Conservation (phyloP, 1,140 invertebrate genomes). For the Eumeta japonica region DNA sequence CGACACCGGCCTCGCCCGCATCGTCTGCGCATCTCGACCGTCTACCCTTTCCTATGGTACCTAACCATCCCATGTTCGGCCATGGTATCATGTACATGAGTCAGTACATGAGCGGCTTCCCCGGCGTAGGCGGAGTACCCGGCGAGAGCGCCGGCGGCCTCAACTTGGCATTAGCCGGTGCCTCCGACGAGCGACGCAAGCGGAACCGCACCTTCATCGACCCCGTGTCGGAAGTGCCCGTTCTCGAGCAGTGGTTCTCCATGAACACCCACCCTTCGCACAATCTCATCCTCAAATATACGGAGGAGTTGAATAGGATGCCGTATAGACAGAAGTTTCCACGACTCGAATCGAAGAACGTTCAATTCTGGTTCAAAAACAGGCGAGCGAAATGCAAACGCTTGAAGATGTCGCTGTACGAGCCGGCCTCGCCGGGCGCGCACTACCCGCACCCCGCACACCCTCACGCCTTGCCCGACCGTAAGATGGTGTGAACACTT, state of each 20-base stretch:
- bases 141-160: constrained; percentile 56
- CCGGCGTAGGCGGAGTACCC: constrained; percentile 44
- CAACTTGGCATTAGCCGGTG: constrained; percentile 62
- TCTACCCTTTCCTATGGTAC: constrained; percentile 72
- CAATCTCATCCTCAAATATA: constrained; percentile 94
- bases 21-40: constrained; percentile 50
- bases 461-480: constrained; percentile 36
- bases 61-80: constrained; percentile 76
- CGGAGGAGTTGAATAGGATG: constrained; percentile 92
- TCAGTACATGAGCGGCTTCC: constrained; percentile 73
- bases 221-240: constrained; percentile 94
- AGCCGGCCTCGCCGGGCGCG: constrained; percentile 50
- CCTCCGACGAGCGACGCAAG: constrained; percentile 82
- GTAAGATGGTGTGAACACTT: constrained; percentile 39
- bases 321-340: constrained; percentile 95
- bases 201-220: constrained; percentile 98
- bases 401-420: constrained; percentile 83
- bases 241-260: constrained; percentile 95
- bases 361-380: constrained; percentile 97
- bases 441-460: constrained; percentile 50
- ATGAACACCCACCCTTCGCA: constrained; percentile 96
- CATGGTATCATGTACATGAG: constrained; percentile 91
- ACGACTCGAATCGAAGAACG: constrained; percentile 93
- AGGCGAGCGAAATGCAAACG: constrained; percentile 94
- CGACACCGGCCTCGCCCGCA: too few relatives aligned